Conservation (phyloP, 2,113 vertebrate genomes). For the Zosterops lateralis region DNA sequence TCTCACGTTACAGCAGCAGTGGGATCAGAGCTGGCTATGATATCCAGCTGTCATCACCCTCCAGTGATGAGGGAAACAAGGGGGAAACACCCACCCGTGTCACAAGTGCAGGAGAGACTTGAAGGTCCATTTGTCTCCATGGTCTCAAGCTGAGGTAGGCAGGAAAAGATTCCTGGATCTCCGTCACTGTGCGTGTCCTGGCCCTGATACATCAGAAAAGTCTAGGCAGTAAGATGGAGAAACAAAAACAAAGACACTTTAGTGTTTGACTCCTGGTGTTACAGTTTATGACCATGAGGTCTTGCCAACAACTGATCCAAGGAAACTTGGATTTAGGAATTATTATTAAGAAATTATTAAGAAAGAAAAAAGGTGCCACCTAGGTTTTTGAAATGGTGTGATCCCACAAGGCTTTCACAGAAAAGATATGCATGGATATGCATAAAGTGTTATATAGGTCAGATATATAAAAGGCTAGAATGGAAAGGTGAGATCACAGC, state of each 20-base stretch:
- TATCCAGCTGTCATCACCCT: conserved; percentile 1
- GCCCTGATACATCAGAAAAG: background rate
- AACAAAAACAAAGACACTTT: background rate
- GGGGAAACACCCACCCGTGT: background rate
- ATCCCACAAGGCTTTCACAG: background rate
- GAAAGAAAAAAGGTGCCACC: background rate
- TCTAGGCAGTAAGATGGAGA: background rate
- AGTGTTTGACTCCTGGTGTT: background rate
- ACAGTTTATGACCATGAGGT: background rate
- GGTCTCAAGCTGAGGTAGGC: background rate
- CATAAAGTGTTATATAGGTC: background rate
- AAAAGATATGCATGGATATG: background rate
- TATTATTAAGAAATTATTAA: background rate
- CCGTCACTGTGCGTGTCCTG: background rate
- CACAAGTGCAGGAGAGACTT: background rate
- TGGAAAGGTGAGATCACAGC: background rate
- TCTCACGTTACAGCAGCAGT: conserved; percentile 12
- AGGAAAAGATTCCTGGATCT: background rate
- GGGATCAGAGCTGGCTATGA: background rate
- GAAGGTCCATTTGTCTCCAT: background rate
- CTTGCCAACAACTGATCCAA: background rate
- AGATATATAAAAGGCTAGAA: background rate
- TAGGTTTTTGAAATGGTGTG: background rate
- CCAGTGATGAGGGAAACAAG: background rate
- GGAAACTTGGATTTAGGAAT: background rate